These are phyloP conservation scores for Megaceryle alcyon DNA, from an alignment of 2,797 vertebrate species.

Conservation along the genomic window DNA sequence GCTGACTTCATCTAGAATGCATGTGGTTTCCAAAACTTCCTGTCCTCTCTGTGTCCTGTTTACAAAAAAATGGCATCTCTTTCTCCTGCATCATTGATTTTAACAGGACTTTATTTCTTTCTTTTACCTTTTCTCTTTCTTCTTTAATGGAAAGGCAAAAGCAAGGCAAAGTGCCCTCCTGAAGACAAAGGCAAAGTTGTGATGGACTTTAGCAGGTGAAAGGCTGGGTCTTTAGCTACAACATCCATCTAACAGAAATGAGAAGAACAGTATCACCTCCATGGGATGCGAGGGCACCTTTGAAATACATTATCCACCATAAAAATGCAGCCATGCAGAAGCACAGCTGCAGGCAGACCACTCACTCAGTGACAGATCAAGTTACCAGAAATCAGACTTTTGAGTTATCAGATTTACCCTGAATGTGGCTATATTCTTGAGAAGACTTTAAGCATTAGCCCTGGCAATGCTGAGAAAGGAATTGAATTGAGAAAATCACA, in stretches of 20 bases:
- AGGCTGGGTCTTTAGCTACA: not conserved
- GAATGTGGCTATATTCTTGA: not conserved
- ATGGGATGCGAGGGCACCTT: not conserved
- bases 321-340: not conserved
- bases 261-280: not conserved
- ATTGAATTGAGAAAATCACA: not conserved
- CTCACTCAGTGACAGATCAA: not conserved
- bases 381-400: slow-evolving; percentile 14
- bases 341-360: slow-evolving; percentile 33
- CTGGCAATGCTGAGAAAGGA: not conserved
- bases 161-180: not conserved
- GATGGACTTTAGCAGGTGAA: slow-evolving; percentile 44
- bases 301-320: not conserved
- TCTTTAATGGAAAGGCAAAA: not conserved
- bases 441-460: not conserved
- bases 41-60: not conserved
- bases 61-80: not conserved
- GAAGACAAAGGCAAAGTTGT: not conserved
- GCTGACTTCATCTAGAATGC: slow-evolving; percentile 15
- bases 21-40: not conserved
- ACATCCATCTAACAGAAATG: not conserved
- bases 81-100: not conserved
- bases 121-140: not conserved
- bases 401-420: not conserved
- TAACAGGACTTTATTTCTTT: not conserved